A percentile compares a stretch with the other conserved stretches of the same genome.
Conservation (phyloP, 2,888 invertebrate species). For the Agrochola macilenta region DNA sequence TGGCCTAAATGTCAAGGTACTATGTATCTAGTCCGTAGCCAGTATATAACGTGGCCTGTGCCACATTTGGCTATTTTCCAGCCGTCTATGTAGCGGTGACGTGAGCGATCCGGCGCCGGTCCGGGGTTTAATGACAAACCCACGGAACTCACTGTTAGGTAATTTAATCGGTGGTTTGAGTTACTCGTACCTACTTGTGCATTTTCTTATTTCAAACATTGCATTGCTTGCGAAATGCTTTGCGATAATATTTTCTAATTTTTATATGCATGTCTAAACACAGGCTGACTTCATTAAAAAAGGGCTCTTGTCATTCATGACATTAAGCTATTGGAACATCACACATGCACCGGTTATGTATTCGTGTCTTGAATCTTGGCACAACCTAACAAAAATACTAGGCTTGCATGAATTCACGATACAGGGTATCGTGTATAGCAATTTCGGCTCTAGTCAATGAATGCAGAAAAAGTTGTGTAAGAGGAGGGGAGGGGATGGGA, state of each 20-base stretch:
- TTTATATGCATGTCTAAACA: not conserved
- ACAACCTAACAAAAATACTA: too few species aligned
- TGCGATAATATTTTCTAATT: not conserved
- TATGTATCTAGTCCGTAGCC: slow-evolving; percentile 56
- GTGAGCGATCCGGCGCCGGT: slow-evolving; percentile 43
- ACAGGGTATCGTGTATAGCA: too few species aligned
- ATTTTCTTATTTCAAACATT: slow-evolving; percentile 2
- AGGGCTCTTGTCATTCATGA: not conserved
- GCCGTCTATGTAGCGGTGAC: slow-evolving; percentile 52
- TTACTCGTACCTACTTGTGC: not conserved
- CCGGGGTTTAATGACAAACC: slow-evolving; percentile 46
- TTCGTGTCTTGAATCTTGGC: too few species aligned
- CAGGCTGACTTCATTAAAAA: not conserved
- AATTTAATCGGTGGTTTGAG: slow-evolving; percentile 28
- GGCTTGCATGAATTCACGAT: not conserved
- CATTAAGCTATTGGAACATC: not conserved
- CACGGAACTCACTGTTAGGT: slow-evolving; percentile 60
- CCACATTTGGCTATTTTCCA: slow-evolving; percentile 67
- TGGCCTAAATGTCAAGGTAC: slow-evolving; percentile 65
- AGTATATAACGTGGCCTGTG: slow-evolving; percentile 53
- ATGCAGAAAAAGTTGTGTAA: slow-evolving; percentile 17
- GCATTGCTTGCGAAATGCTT: slow-evolving; percentile 11
- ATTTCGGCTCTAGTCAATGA: slow-evolving; percentile 3
- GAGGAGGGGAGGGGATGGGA: not conserved
- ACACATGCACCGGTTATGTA: not conserved